Base-by-base conservation (phyloP, 2,797 vertebrate genomes). In the Denticeps clupeoides region DNA sequence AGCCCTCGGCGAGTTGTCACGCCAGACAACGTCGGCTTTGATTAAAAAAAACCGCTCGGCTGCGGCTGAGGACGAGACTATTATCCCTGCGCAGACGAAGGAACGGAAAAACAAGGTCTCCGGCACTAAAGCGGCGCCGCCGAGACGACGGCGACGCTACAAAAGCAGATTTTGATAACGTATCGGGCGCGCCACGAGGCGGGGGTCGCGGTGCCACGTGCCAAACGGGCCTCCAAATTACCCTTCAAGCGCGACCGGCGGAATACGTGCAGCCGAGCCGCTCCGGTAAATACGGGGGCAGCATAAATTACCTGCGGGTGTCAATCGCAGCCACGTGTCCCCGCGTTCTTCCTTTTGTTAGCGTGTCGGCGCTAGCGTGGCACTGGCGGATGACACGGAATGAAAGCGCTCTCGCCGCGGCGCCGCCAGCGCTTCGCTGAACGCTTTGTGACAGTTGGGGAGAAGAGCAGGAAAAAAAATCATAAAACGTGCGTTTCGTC, bases 271-370 rank as follows among this genome's bases (percentile, higher is more conserved):
- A 50, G 71, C n/a, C n/a, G 58, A 62, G 67, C 62, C 46, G 63
- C 42, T 48, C 24, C 62, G 56, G 72, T 81, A 77, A 84, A 82
- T 80, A 80, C 80, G 78, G 70, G 77, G 75, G 71, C 74, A 72
- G 80, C 76, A 82, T 82, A 84, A 78, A 84, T 83, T 81, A 84
- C 73, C 67, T 76, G 76, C 75, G 74, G 73, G 77, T 82, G 78
- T 79, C 80, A 79, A 72, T 78, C 56, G 72, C 71, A 76, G 81
- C 80, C 65, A 75, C 76, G 26, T 65, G 59, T 67, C 71, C 69
- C 74, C n/a, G n/a, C n/a, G n/a, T 70, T 82, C 82, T 79, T 75
- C 71, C 74, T 76, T 78, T 76, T 80, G 74, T 82, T 76, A 77
- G 75, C 69, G 55, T 75, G 74, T 80, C 65, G 71, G 73, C 73